Evolutionary conservation across 2,888 invertebrate genomes (phyloP).

Genomic region (Protonemura montana): DNA sequence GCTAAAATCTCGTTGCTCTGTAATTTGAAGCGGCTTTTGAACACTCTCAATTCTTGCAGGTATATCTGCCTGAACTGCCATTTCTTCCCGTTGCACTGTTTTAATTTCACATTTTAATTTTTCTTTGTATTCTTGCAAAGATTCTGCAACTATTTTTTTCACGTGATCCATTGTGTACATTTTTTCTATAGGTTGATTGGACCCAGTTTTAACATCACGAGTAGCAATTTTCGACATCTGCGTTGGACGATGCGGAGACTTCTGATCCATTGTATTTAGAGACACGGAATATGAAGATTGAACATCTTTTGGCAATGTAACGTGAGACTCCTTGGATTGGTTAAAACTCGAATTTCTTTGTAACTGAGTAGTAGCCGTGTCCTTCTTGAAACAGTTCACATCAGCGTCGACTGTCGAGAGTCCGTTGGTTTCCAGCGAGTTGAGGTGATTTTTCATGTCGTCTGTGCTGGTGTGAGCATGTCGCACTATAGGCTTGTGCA

Average conservation of each 20-base stretch:
- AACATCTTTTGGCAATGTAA: not conserved
- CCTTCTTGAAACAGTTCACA: constrained; percentile 4
- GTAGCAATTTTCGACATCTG: constrained; percentile 20
- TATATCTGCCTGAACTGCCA: constrained; percentile 31
- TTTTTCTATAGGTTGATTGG: constrained; percentile 13
- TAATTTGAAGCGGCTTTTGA: not conserved
- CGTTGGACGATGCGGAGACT: not conserved
- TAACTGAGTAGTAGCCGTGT: not conserved
- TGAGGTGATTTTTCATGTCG: not conserved
- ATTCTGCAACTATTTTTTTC: constrained; percentile 20
- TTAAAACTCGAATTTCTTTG: not conserved
- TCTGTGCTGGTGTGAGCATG: not conserved
- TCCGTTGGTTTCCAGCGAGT: not conserved
- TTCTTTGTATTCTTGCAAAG: constrained; percentile 28
- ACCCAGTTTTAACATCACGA: not conserved
- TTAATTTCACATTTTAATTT: not conserved
- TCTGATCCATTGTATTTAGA: constrained; percentile 23
- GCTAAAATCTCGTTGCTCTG: constrained; percentile 51
- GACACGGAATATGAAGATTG: constrained; percentile 7
- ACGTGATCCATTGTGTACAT: constrained; percentile 29
- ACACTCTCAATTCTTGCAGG: not conserved
- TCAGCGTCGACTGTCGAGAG: not conserved
- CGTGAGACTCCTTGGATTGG: not conserved
- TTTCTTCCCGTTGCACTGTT: not conserved
- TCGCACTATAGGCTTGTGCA: constrained; percentile 21